Conservation (phyloP, 1,140 invertebrate genomes). For the Palaemon carinicauda region DNA sequence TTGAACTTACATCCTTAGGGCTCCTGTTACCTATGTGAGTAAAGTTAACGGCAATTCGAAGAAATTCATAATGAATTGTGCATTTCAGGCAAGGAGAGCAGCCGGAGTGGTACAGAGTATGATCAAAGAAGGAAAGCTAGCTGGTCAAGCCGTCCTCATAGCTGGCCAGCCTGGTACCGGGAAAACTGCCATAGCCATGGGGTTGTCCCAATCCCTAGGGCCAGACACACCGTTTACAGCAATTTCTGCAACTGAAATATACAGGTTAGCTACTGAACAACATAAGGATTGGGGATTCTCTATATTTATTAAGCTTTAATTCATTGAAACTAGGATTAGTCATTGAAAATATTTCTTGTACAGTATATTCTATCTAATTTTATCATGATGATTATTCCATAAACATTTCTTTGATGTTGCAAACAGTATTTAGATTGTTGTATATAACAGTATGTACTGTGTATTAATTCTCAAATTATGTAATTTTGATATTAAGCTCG, state of each 20-base stretch:
- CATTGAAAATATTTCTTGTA: too few species aligned
- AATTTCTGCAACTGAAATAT: constrained; percentile 98
- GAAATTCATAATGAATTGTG: neutral
- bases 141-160: constrained; percentile 92
- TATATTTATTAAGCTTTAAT: neutral
- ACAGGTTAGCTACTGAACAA: constrained; percentile 63
- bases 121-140: constrained; percentile 98
- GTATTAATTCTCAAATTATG: too few species aligned
- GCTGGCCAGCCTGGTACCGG: constrained; percentile 97
- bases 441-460: too few species aligned
- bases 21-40: too few species aligned
- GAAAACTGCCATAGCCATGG: constrained; percentile 98
- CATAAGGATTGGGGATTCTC: neutral
- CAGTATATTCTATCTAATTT: too few species aligned
- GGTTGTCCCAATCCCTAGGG: constrained; percentile 92
- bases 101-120: constrained; percentile 96
- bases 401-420: too few species aligned
- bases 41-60: too few species aligned
- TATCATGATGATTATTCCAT: too few species aligned
- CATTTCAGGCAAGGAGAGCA: constrained; percentile 83
- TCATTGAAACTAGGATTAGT: neutral
- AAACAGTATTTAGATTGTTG: too few species aligned
- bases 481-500: neutral
- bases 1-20: neutral
- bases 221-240: constrained; percentile 97